Evolutionary conservation across 2,113 vertebrate genomes (phyloP).

Genomic region (Cyphomyrus discorhynchus): DNA sequence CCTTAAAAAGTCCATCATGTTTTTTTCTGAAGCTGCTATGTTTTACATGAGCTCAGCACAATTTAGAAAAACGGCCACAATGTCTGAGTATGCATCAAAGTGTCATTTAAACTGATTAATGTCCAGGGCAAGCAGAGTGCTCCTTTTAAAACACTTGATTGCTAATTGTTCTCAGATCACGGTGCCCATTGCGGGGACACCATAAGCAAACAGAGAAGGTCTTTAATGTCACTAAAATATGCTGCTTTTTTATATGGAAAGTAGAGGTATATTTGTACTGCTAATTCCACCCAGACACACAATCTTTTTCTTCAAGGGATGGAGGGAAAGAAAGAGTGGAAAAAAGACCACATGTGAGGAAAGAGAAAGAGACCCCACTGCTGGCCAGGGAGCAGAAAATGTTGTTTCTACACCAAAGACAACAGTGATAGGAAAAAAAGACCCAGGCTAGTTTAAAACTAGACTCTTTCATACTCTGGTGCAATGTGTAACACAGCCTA

Average conservation of each 20-base stretch:
- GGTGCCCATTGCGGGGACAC: constrained; percentile 20
- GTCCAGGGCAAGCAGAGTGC: constrained; percentile 26
- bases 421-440: not conserved
- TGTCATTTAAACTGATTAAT: constrained; percentile 49
- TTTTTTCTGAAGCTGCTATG: not conserved
- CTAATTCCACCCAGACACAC: constrained; percentile 32
- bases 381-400: not conserved
- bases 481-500: not conserved
- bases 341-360: constrained; percentile 19
- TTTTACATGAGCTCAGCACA: constrained; percentile 22
- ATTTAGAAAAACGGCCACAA: constrained; percentile 8
- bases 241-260: constrained; percentile 22
- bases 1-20: not conserved
- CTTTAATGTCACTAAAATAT: constrained; percentile 49
- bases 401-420: not conserved
- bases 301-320: constrained; percentile 15
- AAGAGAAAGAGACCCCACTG: constrained; percentile 1
- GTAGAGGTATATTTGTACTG: constrained; percentile 41
- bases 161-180: constrained; percentile 54
- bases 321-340: constrained; percentile 30
- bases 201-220: constrained; percentile 41
- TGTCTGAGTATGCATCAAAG: constrained; percentile 23
- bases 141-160: constrained; percentile 29
- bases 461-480: not conserved
- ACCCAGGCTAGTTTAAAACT: not conserved